phyloP scores from a whole-genome alignment of 2,113 vertebrate species.

The Anguilla japonica region DNA sequence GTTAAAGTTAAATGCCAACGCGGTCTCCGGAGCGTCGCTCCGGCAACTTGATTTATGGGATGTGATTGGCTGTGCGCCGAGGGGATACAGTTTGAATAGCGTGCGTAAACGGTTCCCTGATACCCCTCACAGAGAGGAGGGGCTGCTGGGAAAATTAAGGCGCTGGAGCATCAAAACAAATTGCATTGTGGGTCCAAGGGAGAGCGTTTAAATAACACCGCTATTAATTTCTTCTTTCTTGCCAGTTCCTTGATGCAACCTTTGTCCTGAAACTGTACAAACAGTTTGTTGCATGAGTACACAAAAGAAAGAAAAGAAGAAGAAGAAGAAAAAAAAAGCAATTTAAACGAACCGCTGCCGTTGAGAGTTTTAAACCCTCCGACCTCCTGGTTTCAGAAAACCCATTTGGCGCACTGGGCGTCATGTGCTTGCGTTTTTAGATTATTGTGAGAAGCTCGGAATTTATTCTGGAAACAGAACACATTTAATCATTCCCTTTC shows the following conservation, averaged over 20 bases:
- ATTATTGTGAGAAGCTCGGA: background rate
- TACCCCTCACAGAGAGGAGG: background rate
- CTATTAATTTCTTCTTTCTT: background rate
- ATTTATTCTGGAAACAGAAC: background rate
- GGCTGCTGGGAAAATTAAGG: background rate
- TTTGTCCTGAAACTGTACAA: background rate
- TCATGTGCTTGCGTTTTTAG: background rate
- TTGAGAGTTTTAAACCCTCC: background rate
- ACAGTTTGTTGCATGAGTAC: background rate
- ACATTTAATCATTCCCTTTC: background rate
- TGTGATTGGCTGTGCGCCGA: background rate
- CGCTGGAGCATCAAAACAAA: background rate
- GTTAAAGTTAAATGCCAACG: background rate
- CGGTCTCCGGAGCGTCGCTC: background rate
- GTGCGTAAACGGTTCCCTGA: background rate
- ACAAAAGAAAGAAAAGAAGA: background rate
- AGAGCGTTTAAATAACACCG: background rate
- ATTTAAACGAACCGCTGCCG: background rate
- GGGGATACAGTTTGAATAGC: conserved; percentile 3
- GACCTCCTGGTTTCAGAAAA: background rate
- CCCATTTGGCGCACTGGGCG: background rate
- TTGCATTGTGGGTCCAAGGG: background rate
- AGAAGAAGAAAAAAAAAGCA: too few species aligned
- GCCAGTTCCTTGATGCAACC: background rate
- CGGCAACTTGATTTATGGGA: conserved; percentile 3